Evolutionary conservation across 2,888 invertebrate species (phyloP).

Genomic region (Sabellastarte sp.): DNA sequence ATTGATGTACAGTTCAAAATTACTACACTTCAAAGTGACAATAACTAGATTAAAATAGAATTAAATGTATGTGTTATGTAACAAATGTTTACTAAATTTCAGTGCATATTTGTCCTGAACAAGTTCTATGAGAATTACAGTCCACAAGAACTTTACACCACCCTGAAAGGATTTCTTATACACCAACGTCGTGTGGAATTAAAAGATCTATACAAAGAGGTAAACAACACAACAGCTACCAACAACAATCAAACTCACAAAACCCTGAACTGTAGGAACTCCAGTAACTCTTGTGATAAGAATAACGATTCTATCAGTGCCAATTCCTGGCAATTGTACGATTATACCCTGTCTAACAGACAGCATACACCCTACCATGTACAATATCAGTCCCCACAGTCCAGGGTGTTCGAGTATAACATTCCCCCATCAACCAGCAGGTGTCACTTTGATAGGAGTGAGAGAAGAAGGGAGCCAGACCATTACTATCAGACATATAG

Average conservation of each 20-base stretch:
- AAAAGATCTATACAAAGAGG: slow-evolving; percentile 24
- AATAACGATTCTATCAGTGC: background rate
- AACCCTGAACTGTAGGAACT: background rate
- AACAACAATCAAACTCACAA: slow-evolving; percentile 13
- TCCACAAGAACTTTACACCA: slow-evolving; percentile 31
- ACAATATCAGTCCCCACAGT: no score
- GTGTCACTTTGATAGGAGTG: no score
- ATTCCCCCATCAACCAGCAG: no score
- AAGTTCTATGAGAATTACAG: slow-evolving; percentile 39
- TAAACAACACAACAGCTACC: slow-evolving; percentile 20
- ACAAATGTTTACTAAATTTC: no score
- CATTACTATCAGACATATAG: background rate
- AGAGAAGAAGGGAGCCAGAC: no score
- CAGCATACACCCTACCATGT: no score
- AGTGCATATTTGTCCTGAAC: slow-evolving; percentile 38
- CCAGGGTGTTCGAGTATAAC: no score
- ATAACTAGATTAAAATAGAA: no score
- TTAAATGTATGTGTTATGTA: no score
- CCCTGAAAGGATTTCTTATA: slow-evolving; percentile 33
- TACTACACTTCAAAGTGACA: no score
- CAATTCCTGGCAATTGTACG: background rate
- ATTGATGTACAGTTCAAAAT: no score
- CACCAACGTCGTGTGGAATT: slow-evolving; percentile 30
- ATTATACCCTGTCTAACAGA: background rate
- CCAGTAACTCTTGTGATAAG: slow-evolving; percentile 5